Base-by-base conservation (phyloP, 2,888 invertebrate genomes). In the Dicyrtoma fusca region DNA sequence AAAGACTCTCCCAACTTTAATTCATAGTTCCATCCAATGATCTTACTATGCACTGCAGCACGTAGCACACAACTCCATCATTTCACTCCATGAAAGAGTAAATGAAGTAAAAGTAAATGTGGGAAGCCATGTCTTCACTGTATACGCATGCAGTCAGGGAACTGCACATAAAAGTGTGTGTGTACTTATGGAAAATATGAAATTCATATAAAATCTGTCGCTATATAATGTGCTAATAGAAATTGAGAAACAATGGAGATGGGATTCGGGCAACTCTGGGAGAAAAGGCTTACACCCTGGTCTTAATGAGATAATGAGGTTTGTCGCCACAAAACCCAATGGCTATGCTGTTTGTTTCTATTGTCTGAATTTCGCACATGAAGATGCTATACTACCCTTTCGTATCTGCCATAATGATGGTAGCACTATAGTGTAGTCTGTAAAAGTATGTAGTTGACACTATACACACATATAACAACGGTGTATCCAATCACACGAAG, bases 221-320 rank as follows among this genome's bases (percentile, higher is more conserved):
- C 11, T 1, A 6, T n/a, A 2, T 44, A 64, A 66, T 19, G 17
- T 68, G 68, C 42, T 55, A 44, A 57, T 44, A 68, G 68, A 57
- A 57, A 57, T 45, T 57, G 57, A 55, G 57, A 68, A 68, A 68
- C 68, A 68, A 68, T 68, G 57, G 57, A 53, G 45, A 45, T 55
- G 68, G 68, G 68, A 19, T 45, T 68, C 57, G 11, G 57, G 19
- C 68, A 34, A 53, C n/a, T 26, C 49, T 51, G 34, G 25, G 19
- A 49, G 64, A 19, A 62, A 47, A 26, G 63, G 14, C 62, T 61
- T 62, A 53, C 13, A 17, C 49, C 69, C 17, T 21, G 42, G 26
- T 69, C 69, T 69, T 69, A 69, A 69, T 61, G 59, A 42, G 70
- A 62, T 70, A 70, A 70, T 70, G 70, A 70, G 70, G 70, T 70